Base-by-base conservation (phyloP, 1,140 invertebrate genomes). In the Papilio polytes region DNA sequence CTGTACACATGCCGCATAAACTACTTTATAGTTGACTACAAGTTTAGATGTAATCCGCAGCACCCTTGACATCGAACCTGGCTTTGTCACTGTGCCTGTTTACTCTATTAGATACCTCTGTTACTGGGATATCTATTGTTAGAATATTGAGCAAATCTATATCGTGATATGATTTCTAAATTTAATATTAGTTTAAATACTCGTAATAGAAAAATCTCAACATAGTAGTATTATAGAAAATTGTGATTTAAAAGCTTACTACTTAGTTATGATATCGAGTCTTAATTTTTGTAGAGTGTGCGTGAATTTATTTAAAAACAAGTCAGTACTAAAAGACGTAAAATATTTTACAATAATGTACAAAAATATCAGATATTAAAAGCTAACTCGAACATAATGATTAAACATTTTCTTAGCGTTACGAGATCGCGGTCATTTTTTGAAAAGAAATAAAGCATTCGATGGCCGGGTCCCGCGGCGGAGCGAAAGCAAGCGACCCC, bases 401-500 rank as follows among this genome's bases (percentile, higher is more conserved):
- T 73, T 73, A 73, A 73, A 44, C 41, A 73, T 46, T 44, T 73
- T 73, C 72, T 46, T 73, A 44, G 41, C 41, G 79, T 82, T 77
- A 26, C 53, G 79, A 83, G 63, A 89, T 84, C 81, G 82, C 85
- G 87, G 80, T 86, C 83, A 89, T 83, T 82, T 83, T 86, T 85
- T 85, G 83, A 83, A 87, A 88, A 90, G 89, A 89, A 91, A 70
- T 36, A 66, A 70, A 90, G 86, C 86, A 90, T 91, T 88, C 87
- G 84, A 88, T 92, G 89, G 87, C 83, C 84, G 86, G 91, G 91
- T 90, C 90, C 89, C 85, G 85, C 88, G 90, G 88, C 90, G 87
- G 86, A 86, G 84, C 81, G 85, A 85, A 88, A 88, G 90, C 87
- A 93, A 91, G 91, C 92, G 91, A 94, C 91, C 92, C 93, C 93